phyloP scores from a whole-genome alignment of 2,113 vertebrate genomes.

The Rallus limicola region DNA sequence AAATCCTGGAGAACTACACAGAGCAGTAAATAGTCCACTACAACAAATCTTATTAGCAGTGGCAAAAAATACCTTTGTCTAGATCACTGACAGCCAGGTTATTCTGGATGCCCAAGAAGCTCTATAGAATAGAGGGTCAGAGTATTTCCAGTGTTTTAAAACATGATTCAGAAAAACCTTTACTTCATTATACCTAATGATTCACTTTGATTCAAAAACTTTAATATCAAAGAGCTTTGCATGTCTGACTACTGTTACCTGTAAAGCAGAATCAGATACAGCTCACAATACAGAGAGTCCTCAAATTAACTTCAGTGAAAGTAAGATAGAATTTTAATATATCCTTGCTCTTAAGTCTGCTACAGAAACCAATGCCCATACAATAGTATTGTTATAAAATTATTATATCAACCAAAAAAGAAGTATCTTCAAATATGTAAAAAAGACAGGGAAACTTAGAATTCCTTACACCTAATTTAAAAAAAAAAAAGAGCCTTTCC shows the following conservation, averaged over 20 bases:
- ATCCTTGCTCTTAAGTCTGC: neutral
- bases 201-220: neutral
- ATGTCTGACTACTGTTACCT: neutral
- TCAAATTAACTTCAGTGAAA: neutral
- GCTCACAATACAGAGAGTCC: neutral
- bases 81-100: neutral
- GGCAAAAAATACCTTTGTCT: neutral
- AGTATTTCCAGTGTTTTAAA: neutral
- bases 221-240: neutral
- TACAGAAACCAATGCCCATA: neutral
- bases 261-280: neutral
- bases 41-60: neutral
- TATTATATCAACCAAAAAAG: neutral
- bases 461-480: neutral
- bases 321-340: neutral
- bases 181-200: neutral
- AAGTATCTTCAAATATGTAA: neutral
- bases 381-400: constrained; percentile 7
- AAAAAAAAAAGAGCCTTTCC: neutral
- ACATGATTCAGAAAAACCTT: neutral
- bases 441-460: neutral
- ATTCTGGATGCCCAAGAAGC: neutral
- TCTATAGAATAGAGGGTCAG: neutral
- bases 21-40: neutral
- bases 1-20: neutral